Evolutionary conservation across 2,888 invertebrate species (phyloP), one percentile per base, ranked within the genome.

Genomic region (Leptura quadrifasciata): DNA sequence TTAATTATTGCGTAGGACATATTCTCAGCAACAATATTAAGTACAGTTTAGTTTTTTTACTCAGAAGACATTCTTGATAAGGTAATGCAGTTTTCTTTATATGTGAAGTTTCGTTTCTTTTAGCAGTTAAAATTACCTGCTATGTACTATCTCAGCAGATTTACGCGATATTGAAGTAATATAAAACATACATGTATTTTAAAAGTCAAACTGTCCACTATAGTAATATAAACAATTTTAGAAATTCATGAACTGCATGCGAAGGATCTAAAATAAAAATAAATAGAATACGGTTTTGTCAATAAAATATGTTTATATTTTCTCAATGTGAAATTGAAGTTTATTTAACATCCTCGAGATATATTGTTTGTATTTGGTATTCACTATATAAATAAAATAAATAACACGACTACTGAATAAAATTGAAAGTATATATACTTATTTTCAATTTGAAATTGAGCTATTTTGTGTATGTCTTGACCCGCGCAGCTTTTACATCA

Each of bases 271-370:
- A n/a, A 57, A 21, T 10, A 21, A 57, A 21, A 20, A 10, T 57
- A 9, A 57, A 21, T 57, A 57, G 24, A 20, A 21, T 47, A n/a
- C 5, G 20, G 17, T 20, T 58, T 5, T 27, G 60, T 24, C 27
- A 12, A 27, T 27, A 27, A 60, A 60, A 24, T 27, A 27, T 60
- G n/a, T 27, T 60, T n/a, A 12, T 60, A 60, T 60, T 60, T 31
- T 60, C 27, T 31, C 47, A n/a, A 47, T 27, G n/a, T 24, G 24
- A 6, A 60, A 24, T 60, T 31, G 60, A 27, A n/a, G 27, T 60
- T 60, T 60, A 60, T 60, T 60, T 60, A 27, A 12, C 27, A 60
- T 60, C 60, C 27, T n/a, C 17, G 31, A 60, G 21, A 60, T n/a
- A n/a, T 47, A 47, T 47, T 60, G 60, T 60, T 27, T 60, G 60